Percentiles rank a stretch among this genome's conserved stretches.
These are phyloP conservation scores for Silvanus unidentatus DNA, from an alignment of 2,888 invertebrate genomes.

Conservation along the genomic window DNA sequence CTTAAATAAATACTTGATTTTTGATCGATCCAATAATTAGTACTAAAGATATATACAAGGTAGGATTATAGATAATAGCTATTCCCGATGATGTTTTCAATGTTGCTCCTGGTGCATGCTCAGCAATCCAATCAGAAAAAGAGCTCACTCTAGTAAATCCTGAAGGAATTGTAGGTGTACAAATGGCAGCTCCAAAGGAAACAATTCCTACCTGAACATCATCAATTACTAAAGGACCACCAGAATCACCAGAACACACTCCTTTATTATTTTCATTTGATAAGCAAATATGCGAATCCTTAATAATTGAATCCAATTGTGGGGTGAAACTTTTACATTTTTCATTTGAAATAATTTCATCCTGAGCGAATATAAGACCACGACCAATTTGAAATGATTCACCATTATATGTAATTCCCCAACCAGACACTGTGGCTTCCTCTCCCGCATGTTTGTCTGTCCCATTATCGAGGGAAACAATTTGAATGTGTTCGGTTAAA, in stretches of 20 bases:
- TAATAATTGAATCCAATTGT: neutral
- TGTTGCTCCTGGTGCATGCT: too few species aligned
- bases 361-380: neutral
- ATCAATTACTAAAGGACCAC: constrained; percentile 23
- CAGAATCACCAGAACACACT: constrained; percentile 23
- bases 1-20: too few species aligned
- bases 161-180: constrained; percentile 16
- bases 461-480: too few species aligned
- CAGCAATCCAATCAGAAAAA: constrained; percentile 18
- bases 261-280: constrained; percentile 12
- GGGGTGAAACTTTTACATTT: neutral
- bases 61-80: too few species aligned
- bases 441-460: too few species aligned
- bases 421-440: too few species aligned
- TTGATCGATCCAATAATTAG: too few species aligned
- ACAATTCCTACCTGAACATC: constrained; percentile 21
- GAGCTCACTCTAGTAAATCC: constrained; percentile 19
- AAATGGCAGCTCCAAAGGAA: constrained; percentile 19
- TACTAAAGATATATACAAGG: too few species aligned
- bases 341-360: neutral
- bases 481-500: too few species aligned
- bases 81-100: too few species aligned
- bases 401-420: neutral
- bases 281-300: neutral
- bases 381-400: neutral